Evolutionary conservation across 2,113 vertebrate genomes (phyloP).

Genomic region (Boleophthalmus pectinirostris): DNA sequence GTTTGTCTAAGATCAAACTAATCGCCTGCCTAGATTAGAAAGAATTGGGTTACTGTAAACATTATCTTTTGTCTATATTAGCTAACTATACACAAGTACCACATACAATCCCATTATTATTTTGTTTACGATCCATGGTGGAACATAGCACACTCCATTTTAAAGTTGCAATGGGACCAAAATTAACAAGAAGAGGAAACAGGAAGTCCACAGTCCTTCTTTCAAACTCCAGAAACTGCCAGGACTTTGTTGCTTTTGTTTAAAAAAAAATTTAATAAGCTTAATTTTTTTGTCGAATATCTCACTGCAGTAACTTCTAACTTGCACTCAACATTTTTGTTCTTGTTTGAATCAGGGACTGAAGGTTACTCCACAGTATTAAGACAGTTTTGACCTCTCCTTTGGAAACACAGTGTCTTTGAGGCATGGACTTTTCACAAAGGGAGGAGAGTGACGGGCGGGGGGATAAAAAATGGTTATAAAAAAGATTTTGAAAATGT

Average conservation of each 20-base stretch:
- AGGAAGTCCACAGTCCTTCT: constrained; percentile 49
- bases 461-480: constrained; percentile 39
- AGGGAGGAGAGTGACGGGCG: neutral
- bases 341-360: constrained; percentile 41
- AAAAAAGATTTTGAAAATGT: constrained; percentile 53
- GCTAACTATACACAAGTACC: constrained; percentile 3
- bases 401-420: constrained; percentile 88
- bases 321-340: constrained; percentile 69
- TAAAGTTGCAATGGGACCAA: constrained; percentile 31
- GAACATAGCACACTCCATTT: constrained; percentile 38
- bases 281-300: constrained; percentile 70
- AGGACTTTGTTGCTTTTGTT: constrained; percentile 50
- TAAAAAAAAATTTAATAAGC: constrained; percentile 43
- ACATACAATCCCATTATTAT: neutral
- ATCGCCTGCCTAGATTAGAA: too few species aligned
- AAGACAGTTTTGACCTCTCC: constrained; percentile 90
- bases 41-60: too few species aligned
- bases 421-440: constrained; percentile 84
- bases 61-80: neutral
- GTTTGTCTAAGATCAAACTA: too few species aligned
- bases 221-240: constrained; percentile 42
- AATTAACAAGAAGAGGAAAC: constrained; percentile 22
- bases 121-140: constrained; percentile 9
- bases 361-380: constrained; percentile 95
- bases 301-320: constrained; percentile 69